Base-by-base conservation (phyloP, 2,888 invertebrate genomes). In the Pollenia angustigena region DNA sequence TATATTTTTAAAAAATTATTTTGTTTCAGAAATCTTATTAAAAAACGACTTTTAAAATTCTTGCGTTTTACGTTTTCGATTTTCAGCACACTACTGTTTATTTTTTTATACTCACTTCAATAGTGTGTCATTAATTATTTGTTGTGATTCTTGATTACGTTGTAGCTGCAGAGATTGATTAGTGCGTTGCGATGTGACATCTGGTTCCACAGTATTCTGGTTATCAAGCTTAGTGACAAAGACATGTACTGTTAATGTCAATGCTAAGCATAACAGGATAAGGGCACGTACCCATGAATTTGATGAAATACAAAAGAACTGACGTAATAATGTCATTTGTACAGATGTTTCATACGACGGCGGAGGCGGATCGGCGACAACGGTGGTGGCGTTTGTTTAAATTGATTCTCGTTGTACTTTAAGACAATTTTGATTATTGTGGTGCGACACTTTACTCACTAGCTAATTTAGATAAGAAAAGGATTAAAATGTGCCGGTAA, bases 71-170 rank as follows among this genome's bases (percentile, higher is more conserved):
- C 50, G 42, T 18, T 18, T 52, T 16, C 18, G 23, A 18, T 18
- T 18, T 18, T 18, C 18, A 18, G 18, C 18, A 18, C 1, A 23
- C 23, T 2, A 0, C 23, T 56, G 56, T 56, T 0, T 23, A 3
- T 56, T 8, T 23, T 23, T 23, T 14, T 40, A 18, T 52, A 93
- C 94, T 93, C 92, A 96, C 96, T 95, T 95, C 88, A 95, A 91
- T 91, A 95, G 95, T 85, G 96, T 94, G 90, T 96, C 95, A 86
- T n/a, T n/a, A n/a, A 96, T 95, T 87, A 96, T 94, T 88, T 95
- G 94, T 89, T 95, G 95, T 42, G 98, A 95, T 91, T 97, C 97
- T 90, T 95, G 95, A 92, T 98, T 97, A 92, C 98, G 97, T 89
- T 95, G 96, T 89, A 96, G 96, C 74, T 95, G 94, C 42, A 97